phyloP scores from a whole-genome alignment of 2,797 vertebrate species.

The Pelobates cultripes region DNA sequence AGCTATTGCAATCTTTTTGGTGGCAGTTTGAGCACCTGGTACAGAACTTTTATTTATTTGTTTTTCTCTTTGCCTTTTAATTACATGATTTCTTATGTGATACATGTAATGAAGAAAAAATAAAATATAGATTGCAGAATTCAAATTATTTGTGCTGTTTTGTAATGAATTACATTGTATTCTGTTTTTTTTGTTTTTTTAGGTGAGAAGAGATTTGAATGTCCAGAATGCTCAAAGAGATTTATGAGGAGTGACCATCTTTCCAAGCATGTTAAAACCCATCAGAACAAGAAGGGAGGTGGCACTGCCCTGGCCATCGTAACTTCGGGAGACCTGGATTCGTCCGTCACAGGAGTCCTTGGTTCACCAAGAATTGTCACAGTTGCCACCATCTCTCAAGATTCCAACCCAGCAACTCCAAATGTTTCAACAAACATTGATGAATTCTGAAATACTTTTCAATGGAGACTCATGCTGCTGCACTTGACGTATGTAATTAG shows the following conservation, averaged over 20 bases:
- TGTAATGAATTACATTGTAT: too few species aligned
- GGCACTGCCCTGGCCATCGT: constrained; percentile 92
- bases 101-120: too few species aligned
- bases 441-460: constrained; percentile 83
- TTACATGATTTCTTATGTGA: too few species aligned
- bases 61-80: too few species aligned
- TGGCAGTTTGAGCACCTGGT: too few species aligned
- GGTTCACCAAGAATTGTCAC: constrained; percentile 92
- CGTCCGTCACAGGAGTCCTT: constrained; percentile 87
- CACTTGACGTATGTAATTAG: constrained; percentile 79
- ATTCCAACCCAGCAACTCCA: constrained; percentile 94
- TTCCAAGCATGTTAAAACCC: constrained; percentile 98
- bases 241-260: constrained; percentile 99
- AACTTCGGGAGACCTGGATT: constrained; percentile 97
- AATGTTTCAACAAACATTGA: constrained; percentile 94
- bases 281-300: constrained; percentile 97
- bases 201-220: constrained; percentile 98
- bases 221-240: constrained; percentile 96
- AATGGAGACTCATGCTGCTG: constrained; percentile 73
- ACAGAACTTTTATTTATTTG: too few species aligned
- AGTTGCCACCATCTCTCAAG: constrained; percentile 90
- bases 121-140: too few species aligned
- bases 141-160: too few species aligned
- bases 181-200: constrained; percentile 39
- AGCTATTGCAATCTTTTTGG: too few species aligned